Conservation (phyloP, 1,140 invertebrate genomes). For the Solenopsis fugax region DNA sequence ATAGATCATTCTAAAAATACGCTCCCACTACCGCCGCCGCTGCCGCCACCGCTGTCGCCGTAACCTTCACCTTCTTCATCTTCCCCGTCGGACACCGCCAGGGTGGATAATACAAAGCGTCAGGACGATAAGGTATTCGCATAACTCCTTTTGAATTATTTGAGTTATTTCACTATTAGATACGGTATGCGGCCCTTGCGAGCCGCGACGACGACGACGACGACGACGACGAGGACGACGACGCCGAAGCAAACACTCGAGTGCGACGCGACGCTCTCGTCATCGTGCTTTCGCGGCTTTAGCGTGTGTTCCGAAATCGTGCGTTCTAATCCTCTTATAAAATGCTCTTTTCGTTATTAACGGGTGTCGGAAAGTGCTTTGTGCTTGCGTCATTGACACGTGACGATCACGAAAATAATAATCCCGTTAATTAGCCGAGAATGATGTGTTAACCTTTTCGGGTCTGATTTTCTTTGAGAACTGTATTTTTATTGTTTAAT, state of each 20-base stretch:
- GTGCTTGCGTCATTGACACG: conserved; percentile 27
- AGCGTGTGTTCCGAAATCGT: conserved; percentile 35
- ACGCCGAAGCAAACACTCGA: conserved; percentile 51
- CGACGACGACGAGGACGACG: conserved; percentile 11
- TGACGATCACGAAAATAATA: conserved; percentile 8
- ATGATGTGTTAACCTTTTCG: not conserved
- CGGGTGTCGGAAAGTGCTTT: not conserved
- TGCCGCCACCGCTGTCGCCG: conserved; percentile 12
- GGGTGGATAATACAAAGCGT: conserved; percentile 82
- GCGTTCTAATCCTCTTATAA: conserved; percentile 56
- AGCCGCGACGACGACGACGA: conserved; percentile 58
- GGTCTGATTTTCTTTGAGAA: too few relatives aligned
- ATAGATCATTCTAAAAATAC: conserved; percentile 82
- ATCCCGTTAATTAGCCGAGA: conserved; percentile 26
- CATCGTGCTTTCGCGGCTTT: conserved; percentile 43
- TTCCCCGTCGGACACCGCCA: conserved; percentile 51
- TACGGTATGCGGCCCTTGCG: conserved; percentile 81
- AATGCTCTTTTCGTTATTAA: conserved; percentile 36
- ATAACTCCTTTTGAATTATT: conserved; percentile 85
- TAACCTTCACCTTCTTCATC: conserved; percentile 56
- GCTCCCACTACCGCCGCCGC: conserved; percentile 64
- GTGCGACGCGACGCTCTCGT: conserved; percentile 17
- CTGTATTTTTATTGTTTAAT: too few relatives aligned
- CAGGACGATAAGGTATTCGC: conserved; percentile 83
- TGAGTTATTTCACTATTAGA: conserved; percentile 85